Conservation (phyloP, 2,797 vertebrate species). For the Cyclopterus lumpus region DNA sequence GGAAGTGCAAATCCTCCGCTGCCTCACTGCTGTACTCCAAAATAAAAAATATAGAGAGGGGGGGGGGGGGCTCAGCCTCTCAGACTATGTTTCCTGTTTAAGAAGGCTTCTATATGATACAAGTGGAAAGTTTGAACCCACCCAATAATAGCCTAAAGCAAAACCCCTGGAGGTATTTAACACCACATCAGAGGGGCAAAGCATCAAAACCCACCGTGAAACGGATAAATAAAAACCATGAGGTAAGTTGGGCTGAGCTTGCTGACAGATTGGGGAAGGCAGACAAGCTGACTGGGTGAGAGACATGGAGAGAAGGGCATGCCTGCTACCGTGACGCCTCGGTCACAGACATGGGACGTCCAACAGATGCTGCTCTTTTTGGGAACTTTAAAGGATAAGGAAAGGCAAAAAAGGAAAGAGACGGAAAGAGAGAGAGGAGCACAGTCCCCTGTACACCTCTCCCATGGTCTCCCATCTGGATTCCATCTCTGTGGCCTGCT, state of each 20-base stretch:
- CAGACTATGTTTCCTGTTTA: slow-evolving; percentile 62
- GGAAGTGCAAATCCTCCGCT: slow-evolving; percentile 36
- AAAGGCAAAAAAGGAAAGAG: slow-evolving; percentile 27
- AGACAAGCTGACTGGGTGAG: slow-evolving; percentile 54
- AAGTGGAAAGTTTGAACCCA: slow-evolving; percentile 56
- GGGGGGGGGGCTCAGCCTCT: slow-evolving; percentile 44
- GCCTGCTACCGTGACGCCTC: slow-evolving; percentile 35
- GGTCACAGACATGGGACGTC: slow-evolving; percentile 45
- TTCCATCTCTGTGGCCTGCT: slow-evolving; percentile 75
- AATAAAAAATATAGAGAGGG: slow-evolving; percentile 58
- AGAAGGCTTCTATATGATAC: slow-evolving; percentile 63
- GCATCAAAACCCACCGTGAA: slow-evolving; percentile 59
- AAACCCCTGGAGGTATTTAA: slow-evolving; percentile 61
- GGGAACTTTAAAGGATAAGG: slow-evolving; percentile 51
- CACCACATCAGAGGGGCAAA: slow-evolving; percentile 65
- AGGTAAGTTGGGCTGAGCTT: slow-evolving; percentile 50
- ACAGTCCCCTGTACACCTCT: slow-evolving; percentile 50
- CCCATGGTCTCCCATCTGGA: slow-evolving; percentile 77
- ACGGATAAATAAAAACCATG: slow-evolving; percentile 68
- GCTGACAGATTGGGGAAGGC: slow-evolving; percentile 49
- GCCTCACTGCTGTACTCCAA: slow-evolving; percentile 42
- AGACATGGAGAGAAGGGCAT: slow-evolving; percentile 45
- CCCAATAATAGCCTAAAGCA: slow-evolving; percentile 65
- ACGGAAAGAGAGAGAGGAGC: slow-evolving; percentile 34
- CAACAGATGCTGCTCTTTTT: slow-evolving; percentile 51